phyloP scores from a whole-genome alignment of 2,113 vertebrate genomes.

The Macquaria ambigua region DNA sequence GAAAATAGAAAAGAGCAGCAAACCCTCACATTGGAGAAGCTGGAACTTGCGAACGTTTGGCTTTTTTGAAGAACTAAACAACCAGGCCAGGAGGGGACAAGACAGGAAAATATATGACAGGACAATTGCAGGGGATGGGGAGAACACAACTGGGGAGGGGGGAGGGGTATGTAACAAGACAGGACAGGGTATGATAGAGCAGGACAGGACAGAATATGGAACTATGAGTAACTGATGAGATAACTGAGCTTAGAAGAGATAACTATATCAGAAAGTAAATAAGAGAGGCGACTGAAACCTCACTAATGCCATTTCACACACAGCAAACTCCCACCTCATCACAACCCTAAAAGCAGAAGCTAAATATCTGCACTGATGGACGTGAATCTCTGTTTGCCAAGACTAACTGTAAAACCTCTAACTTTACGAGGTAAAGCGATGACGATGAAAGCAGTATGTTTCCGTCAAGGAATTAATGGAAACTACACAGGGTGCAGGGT shows the following conservation, averaged over 20 bases:
- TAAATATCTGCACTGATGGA: slow-evolving; percentile 5
- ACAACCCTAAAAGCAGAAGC: neutral
- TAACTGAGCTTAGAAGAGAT: neutral
- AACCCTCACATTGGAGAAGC: too few relatives aligned
- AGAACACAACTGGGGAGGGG: too few relatives aligned
- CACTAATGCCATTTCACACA: neutral
- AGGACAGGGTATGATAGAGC: neutral
- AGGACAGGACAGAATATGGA: neutral
- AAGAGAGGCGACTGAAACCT: neutral
- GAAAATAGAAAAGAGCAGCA: neutral
- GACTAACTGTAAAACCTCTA: slow-evolving; percentile 25
- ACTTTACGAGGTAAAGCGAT: slow-evolving; percentile 19
- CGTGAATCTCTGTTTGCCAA: slow-evolving; percentile 7
- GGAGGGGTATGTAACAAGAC: neutral
- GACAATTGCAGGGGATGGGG: neutral
- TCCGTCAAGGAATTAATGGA: slow-evolving; percentile 28
- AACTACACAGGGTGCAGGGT: slow-evolving; percentile 26
- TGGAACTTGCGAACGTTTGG: too few relatives aligned
- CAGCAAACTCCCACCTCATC: neutral
- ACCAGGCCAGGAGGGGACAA: neutral
- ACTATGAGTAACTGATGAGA: neutral
- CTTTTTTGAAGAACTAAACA: neutral
- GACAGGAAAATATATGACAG: neutral
- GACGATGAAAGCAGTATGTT: slow-evolving; percentile 19
- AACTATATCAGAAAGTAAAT: neutral